Base-by-base conservation (phyloP, 2,113 vertebrate species). In the Otus sunia region DNA sequence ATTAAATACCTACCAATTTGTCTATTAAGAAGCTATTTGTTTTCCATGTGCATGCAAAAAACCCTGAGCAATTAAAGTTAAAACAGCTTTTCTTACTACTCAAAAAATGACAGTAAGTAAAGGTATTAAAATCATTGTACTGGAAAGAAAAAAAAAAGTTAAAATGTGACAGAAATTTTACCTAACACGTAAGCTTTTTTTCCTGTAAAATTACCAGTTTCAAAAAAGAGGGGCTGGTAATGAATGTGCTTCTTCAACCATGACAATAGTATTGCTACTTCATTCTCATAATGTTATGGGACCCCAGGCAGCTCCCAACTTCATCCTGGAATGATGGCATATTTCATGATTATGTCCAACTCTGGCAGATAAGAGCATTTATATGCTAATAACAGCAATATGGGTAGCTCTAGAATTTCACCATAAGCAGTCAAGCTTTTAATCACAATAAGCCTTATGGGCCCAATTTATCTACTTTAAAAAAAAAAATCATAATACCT, bases 301-400 rank as follows among this genome's bases (percentile, higher is more conserved):
- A 88, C 76, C 95, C 68, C 56, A 91, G 94, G 85, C 93, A 86
- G 80, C 84, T 87, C 45, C 88, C 88, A 86, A 14, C 64, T 86
- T 95, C 83, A 92, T 92, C 36, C 91, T 93, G 59, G 59, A 96
- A 97, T 81, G 89, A 96, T 49, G 41, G 66, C 66, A 92, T 97
- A 97, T 96, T 97, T 98, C 97, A 97, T 92, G 84, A 97, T 98
- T 97, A 97, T 79, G 90, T 85, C 95, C 86, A 94, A 21, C 72
- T 88, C 62, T 66, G 92, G 94, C 96, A 96, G 95, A 96, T 93
- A 97, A 87, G 67, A 97, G 76, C 96, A 97, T 97, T 96, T 97
- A 94, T 97, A 98, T 97, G 96, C 95, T 98, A 97, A 97, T 98
- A 97, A 73, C 85, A 86, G 79, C 90, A 92, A 79, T 82, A 94